Evolutionary conservation across 2,113 vertebrate genomes (phyloP).

Genomic region (Dicentrarchus labrax): DNA sequence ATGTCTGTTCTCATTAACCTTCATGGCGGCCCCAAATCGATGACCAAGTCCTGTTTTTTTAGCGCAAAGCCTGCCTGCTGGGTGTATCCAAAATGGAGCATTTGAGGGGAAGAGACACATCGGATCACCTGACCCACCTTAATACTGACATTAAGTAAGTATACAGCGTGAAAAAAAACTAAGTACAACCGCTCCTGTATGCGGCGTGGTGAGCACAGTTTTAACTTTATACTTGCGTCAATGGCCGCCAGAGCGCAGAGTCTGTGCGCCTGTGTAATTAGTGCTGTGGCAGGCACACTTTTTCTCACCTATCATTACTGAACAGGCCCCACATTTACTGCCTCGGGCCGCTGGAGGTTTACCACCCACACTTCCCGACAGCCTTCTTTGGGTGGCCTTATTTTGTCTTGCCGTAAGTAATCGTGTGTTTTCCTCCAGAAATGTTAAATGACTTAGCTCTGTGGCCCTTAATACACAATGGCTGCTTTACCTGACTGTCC

Average conservation of each 20-base stretch:
- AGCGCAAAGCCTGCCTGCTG: slow-evolving; percentile 9
- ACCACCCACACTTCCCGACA: slow-evolving; percentile 25
- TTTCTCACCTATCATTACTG: slow-evolving; percentile 26
- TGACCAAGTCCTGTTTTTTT: slow-evolving; percentile 47
- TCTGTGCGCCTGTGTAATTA: slow-evolving; percentile 39
- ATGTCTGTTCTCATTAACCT: slow-evolving; percentile 77
- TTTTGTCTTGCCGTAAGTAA: slow-evolving; percentile 58
- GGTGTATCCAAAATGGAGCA: slow-evolving; percentile 18
- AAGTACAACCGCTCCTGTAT: neutral
- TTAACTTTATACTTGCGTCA: neutral
- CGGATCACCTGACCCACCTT: neutral
- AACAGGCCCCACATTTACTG: slow-evolving; percentile 34
- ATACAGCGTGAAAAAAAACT: slow-evolving; percentile 1
- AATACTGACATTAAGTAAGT: neutral
- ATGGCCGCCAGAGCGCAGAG: slow-evolving; percentile 18
- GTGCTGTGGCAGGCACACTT: neutral
- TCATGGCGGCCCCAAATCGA: slow-evolving; percentile 65
- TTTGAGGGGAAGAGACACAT: neutral
- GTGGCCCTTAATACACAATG: neutral
- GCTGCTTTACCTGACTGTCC: neutral
- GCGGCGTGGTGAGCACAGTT: neutral
- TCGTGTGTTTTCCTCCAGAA: slow-evolving; percentile 37
- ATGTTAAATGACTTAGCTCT: slow-evolving; percentile 48
- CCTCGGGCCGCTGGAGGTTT: slow-evolving; percentile 48
- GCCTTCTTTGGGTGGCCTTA: slow-evolving; percentile 48